Evolutionary conservation across 2,113 vertebrate species (phyloP).

Genomic region (Lanius collurio): DNA sequence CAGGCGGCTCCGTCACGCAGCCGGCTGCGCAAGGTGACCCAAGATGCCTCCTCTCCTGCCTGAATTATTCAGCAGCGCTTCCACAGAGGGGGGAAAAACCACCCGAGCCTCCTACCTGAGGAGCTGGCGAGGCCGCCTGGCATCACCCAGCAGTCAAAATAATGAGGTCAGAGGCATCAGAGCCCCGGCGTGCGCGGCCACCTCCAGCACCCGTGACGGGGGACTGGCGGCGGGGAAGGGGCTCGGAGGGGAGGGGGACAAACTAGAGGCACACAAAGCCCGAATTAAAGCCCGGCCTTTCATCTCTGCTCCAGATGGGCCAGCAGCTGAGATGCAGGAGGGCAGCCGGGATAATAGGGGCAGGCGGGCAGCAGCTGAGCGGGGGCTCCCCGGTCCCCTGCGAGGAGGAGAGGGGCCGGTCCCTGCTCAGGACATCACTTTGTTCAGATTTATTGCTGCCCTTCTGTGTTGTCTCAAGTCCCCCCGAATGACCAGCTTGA

Average conservation of each 20-base stretch:
- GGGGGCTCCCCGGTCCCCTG: not conserved
- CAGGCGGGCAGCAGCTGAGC: not conserved
- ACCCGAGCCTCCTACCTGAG: not conserved
- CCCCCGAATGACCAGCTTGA: not conserved
- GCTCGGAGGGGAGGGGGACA: not conserved
- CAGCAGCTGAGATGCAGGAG: constrained; percentile 69
- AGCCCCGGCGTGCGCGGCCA: fast-evolving
- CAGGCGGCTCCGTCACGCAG: not conserved
- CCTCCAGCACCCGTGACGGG: not conserved
- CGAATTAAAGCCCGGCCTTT: constrained; percentile 58
- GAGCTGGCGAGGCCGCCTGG: not conserved
- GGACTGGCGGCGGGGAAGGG: not conserved
- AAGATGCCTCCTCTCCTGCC: constrained; percentile 39
- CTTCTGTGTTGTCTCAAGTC: fast-evolving
- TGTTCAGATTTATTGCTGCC: constrained; percentile 15
- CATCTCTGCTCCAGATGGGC: constrained; percentile 75
- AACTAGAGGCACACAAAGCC: constrained; percentile 60
- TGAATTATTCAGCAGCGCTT: constrained; percentile 18
- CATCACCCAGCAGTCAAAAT: not conserved
- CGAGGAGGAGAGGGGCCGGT: not conserved
- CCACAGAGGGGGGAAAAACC: fast-evolving
- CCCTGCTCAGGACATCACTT: not conserved
- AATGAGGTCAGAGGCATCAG: constrained; percentile 9
- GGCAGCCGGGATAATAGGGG: constrained; percentile 25
- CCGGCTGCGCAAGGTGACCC: constrained; percentile 45